These are phyloP conservation scores for Lagorchestes hirsutus DNA, from an alignment of 2,797 vertebrate genomes.

Conservation along the genomic window DNA sequence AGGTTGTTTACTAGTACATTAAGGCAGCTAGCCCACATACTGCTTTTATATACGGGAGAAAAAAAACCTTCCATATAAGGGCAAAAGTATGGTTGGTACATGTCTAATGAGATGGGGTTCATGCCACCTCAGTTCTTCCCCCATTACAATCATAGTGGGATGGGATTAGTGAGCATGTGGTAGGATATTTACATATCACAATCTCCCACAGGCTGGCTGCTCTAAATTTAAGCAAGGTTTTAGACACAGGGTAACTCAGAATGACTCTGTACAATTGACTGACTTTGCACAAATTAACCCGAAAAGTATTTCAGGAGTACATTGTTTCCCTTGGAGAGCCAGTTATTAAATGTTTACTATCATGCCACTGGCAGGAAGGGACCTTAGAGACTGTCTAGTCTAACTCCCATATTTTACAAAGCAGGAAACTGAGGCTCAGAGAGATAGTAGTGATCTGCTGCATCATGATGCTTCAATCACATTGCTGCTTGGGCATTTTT, in stretches of 20 bases:
- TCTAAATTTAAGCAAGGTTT: not conserved
- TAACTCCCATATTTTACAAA: not conserved
- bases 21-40: not conserved
- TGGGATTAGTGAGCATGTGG: not conserved
- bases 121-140: not conserved
- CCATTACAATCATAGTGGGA: not conserved
- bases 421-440: not conserved
- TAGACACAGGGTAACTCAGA: not conserved
- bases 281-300: not conserved
- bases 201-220: not conserved
- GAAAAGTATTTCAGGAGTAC: not conserved
- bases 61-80: not conserved
- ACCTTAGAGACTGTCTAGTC: not conserved
- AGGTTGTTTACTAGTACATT: not conserved
- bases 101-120: not conserved
- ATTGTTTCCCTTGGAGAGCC: not conserved
- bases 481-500: not conserved
- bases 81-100: not conserved
- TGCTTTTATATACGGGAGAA: not conserved
- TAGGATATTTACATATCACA: not conserved
- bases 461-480: not conserved
- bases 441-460: not conserved
- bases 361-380: not conserved
- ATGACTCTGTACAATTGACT: not conserved
- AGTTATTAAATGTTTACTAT: not conserved